Evolutionary conservation across 1,140 invertebrate genomes (phyloP), one percentile per base, ranked within the genome.

Genomic region (Halyomorpha halys): DNA sequence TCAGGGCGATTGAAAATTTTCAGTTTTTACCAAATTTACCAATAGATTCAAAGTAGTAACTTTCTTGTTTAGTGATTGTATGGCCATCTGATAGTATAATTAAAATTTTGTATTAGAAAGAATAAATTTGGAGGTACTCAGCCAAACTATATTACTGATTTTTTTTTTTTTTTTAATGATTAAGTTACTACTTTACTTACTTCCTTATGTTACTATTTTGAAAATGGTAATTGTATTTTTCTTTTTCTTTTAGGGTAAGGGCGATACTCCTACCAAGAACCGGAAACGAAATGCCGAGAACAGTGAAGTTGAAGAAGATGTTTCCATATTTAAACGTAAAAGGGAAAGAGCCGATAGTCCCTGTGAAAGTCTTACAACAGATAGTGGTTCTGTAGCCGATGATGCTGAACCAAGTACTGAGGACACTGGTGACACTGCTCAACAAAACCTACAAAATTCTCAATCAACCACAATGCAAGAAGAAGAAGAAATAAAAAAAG

Each of bases 311-410:
- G 80, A 85, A 23, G 81, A 80, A 39, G 78, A 81, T 61, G 82
- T 80, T 47, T 25, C 54, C 11, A 15, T 63, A 18, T 63, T 63
- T 21, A 85, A 86, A 70, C 88, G 88, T 71, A 87, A 86, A 73
- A 86, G 74, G 62, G 85, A 87, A 68, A 74, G 85, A 54, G 75
- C 79, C 18, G 81, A 86, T 66, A 90, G 87, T 76, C 88, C 89
- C 14, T 83, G 85, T 19, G 86, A 87, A 72, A 90, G 87, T 71
- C 78, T 89, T 53, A 89, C 86, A 23, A 87, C 87, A 54, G 89
- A 90, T 71, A 88, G 86, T 62, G 69, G 68, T 14, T 70, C 69
- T 27, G 63, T 86, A 27, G 84, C 87, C 74, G 87, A 90, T 73
- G 87, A 89, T 70, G 81, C 78, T 11, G 86, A 89, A 70, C 54